phyloP scores from a whole-genome alignment of 2,797 vertebrate genomes.

The Lagorchestes hirsutus region DNA sequence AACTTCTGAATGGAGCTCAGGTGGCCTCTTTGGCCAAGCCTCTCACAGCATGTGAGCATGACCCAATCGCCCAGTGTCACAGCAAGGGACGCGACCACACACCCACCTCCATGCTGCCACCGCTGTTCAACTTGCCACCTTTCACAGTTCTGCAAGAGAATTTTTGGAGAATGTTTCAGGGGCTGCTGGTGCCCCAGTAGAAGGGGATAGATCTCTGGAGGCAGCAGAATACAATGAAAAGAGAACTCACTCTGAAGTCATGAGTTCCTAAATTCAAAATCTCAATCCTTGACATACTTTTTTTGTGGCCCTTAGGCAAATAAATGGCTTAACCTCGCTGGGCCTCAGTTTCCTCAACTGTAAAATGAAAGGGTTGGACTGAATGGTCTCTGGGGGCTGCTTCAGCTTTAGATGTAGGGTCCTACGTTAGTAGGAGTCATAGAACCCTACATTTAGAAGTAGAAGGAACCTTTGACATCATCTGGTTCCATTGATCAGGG shows the following conservation, averaged over 20 bases:
- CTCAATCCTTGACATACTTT: background rate
- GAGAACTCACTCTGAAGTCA: background rate
- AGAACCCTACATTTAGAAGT: background rate
- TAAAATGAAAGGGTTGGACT: background rate
- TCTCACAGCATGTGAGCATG: background rate
- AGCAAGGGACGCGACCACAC: background rate
- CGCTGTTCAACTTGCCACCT: background rate
- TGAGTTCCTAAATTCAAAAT: background rate
- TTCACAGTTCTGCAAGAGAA: background rate
- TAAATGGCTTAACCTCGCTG: background rate
- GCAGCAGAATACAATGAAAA: background rate
- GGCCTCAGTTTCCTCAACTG: background rate
- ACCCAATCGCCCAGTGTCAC: constrained; percentile 7
- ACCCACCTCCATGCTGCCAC: background rate
- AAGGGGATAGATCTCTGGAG: background rate
- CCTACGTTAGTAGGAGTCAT: background rate
- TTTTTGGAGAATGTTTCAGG: background rate
- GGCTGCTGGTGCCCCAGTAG: background rate
- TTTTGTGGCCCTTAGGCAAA: background rate
- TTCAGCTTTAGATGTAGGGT: background rate
- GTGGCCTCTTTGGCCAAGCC: constrained; percentile 32
- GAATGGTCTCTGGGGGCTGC: background rate
- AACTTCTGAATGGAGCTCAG: constrained; percentile 17
- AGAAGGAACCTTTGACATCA: background rate
- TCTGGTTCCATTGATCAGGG: background rate